Conservation (phyloP, 2,888 invertebrate species). For the Sphaerophoria rueppellii region DNA sequence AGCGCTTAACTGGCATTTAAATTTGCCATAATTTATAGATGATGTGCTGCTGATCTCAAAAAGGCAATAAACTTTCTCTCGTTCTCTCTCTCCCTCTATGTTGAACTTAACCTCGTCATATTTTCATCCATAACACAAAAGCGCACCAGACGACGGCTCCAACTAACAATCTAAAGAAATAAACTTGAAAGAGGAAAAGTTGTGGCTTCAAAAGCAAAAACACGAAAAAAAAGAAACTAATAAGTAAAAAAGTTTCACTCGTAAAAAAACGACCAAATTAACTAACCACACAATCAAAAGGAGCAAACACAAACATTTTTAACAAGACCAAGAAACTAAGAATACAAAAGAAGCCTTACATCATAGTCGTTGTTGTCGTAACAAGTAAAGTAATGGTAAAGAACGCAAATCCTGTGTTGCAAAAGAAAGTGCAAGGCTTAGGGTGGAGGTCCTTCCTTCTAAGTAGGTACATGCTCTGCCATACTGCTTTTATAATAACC, state of each 20-base stretch:
- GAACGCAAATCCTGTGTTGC: slow-evolving; percentile 54
- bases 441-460: background rate
- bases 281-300: slow-evolving; percentile 59
- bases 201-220: slow-evolving; percentile 49
- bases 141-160: slow-evolving; percentile 18
- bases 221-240: background rate
- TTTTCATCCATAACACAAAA: slow-evolving; percentile 20
- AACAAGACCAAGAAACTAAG: slow-evolving; percentile 14
- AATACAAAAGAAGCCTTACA: slow-evolving; percentile 57
- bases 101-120: background rate
- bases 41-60: slow-evolving; percentile 62
- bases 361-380: slow-evolving; percentile 24
- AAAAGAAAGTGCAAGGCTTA: slow-evolving; percentile 32
- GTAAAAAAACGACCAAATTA: slow-evolving; percentile 22
- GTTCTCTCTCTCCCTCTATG: background rate
- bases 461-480: slow-evolving; percentile 61
- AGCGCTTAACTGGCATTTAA: slow-evolving; percentile 72
- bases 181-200: slow-evolving; percentile 36
- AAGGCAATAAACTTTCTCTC: slow-evolving; percentile 58
- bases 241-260: slow-evolving; percentile 25
- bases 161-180: background rate
- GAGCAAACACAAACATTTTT: slow-evolving; percentile 11
- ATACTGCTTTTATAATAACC: slow-evolving; percentile 63
- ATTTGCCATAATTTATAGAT: slow-evolving; percentile 73
- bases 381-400: background rate